Conservation (phyloP, 1,140 invertebrate species). For the Drosophila mauritiana region DNA sequence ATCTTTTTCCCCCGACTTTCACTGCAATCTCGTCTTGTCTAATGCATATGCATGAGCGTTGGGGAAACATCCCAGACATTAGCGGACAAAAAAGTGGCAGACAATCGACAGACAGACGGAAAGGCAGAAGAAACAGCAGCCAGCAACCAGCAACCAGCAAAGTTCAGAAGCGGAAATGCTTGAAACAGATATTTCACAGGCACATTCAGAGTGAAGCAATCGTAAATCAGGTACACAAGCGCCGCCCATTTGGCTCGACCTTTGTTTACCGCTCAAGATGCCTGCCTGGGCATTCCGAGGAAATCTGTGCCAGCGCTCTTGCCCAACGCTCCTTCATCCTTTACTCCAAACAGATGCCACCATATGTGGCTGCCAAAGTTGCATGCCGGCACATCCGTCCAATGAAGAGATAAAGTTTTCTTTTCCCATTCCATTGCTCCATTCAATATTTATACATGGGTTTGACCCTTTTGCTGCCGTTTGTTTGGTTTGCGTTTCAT, state of each 20-base stretch:
- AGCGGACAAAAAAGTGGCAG: constrained; percentile 4
- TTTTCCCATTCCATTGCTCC: not conserved
- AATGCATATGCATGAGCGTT: constrained; percentile 51
- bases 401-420: constrained; percentile 47
- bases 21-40: constrained; percentile 51
- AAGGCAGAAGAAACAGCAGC: constrained; percentile 17
- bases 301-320: constrained; percentile 54
- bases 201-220: constrained; percentile 26
- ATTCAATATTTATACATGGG: constrained; percentile 33
- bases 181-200: constrained; percentile 36
- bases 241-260: constrained; percentile 39
- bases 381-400: constrained; percentile 27
- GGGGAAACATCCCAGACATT: constrained; percentile 31
- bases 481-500: constrained; percentile 29
- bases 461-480: constrained; percentile 57
- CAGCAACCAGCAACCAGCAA: constrained; percentile 4
- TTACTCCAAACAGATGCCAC: constrained; percentile 52
- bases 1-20: constrained; percentile 50
- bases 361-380: constrained; percentile 56
- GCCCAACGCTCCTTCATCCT: constrained; percentile 32
- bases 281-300: constrained; percentile 25
- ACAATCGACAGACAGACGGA: constrained; percentile 21
- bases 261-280: constrained; percentile 59
- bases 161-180: constrained; percentile 49
- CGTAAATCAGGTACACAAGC: constrained; percentile 53